phyloP scores from a whole-genome alignment of 2,797 vertebrate species.

The Falco peregrinus region DNA sequence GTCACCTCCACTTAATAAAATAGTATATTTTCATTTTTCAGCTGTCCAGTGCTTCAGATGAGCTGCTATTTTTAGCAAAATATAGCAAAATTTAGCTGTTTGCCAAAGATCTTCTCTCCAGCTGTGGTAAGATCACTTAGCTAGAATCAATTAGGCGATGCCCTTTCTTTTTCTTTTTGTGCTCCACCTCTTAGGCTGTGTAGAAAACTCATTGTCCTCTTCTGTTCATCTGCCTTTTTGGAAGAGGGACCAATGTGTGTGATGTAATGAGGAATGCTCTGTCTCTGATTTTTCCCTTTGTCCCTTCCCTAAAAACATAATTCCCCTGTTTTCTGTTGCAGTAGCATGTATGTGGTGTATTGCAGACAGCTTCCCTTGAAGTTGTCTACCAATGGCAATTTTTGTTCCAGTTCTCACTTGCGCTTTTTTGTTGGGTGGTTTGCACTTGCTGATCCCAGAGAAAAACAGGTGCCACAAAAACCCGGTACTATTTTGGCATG shows the following conservation, averaged over 20 bases:
- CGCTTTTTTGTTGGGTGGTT: neutral
- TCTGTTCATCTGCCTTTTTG: neutral
- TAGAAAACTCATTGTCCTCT: neutral
- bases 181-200: neutral
- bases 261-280: neutral
- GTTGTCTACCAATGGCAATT: neutral
- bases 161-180: neutral
- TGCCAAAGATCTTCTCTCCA: neutral
- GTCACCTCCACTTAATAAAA: neutral
- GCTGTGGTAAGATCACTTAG: neutral
- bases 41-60: neutral
- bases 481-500: fast-evolving
- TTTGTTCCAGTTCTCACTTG: neutral
- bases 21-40: neutral
- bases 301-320: neutral
- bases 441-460: neutral
- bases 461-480: neutral
- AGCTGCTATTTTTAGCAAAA: constrained; percentile 1
- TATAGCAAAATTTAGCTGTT: neutral
- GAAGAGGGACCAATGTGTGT: neutral
- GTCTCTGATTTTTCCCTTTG: neutral
- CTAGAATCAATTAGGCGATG: neutral
- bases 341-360: neutral
- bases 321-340: neutral
- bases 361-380: neutral